phyloP scores from a whole-genome alignment of 2,113 vertebrate species.

The Sminthopsis crassicaudata region DNA sequence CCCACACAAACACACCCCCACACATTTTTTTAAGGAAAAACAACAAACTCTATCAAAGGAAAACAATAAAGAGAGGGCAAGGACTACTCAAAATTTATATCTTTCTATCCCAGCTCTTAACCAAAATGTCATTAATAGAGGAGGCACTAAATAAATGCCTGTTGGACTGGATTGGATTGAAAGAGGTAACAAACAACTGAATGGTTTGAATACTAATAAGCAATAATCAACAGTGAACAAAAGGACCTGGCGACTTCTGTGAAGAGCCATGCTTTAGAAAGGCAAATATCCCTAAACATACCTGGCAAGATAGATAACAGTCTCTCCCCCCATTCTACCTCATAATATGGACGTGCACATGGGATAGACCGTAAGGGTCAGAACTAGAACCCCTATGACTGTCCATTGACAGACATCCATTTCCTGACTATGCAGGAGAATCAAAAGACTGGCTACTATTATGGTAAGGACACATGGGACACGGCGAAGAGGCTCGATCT shows the following conservation, averaged over 20 bases:
- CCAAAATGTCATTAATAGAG: neutral
- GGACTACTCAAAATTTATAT: neutral
- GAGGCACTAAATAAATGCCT: neutral
- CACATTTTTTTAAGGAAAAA: neutral
- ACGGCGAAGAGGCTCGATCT: neutral
- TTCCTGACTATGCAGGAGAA: neutral
- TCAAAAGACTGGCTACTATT: neutral
- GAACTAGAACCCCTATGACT: neutral
- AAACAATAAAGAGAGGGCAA: neutral
- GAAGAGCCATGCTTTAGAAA: neutral
- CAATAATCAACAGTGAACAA: neutral
- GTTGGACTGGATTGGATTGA: neutral
- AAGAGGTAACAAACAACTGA: neutral
- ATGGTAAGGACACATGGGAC: neutral
- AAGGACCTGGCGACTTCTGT: neutral
- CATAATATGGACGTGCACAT: neutral
- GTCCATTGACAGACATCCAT: neutral
- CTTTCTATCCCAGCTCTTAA: neutral
- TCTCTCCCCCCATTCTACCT: neutral
- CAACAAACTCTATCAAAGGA: neutral
- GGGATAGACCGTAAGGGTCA: neutral
- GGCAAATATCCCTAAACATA: neutral
- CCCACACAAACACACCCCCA: too few species aligned
- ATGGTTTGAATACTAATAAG: neutral
- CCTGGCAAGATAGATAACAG: neutral